Base-by-base conservation (phyloP, 1,140 invertebrate genomes). In the Drosophila lacteicornis region DNA sequence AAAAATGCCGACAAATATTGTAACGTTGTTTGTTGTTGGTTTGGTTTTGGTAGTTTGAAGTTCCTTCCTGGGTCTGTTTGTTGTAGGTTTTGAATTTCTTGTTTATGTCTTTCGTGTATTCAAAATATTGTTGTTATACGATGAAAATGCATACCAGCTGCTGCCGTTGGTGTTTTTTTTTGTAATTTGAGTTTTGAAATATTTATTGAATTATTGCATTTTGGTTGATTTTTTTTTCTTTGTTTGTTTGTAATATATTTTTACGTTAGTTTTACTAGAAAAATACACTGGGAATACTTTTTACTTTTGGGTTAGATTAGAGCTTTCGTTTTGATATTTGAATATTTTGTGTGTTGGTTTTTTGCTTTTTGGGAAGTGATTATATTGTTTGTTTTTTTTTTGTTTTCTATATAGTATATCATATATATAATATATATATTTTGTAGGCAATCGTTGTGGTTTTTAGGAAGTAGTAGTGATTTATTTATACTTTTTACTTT, bases 361-460 rank as follows among this genome's bases (percentile, higher is more conserved):
- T 80, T 59, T 70, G 61, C 42, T 66, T 63, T 73, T 65, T 70
- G 60, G 73, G 65, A 76, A 80, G 65, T 88, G 84, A 67, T 84
- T 87, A 87, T 88, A 77, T 84, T 84, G 83, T 75, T 75, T 61
- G 55, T 74, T 53, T 59, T 61, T 59, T 74, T 53, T 59, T 75
- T 75, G 63, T 67, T 60, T 84, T 69, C 53, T 73, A 73, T 73
- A 58, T 71, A 71, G 67, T 73, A 57, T 62, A 62, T 36, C 78
- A 77, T 80, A 77, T 76, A 71, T 86, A 86, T 67, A 66, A 66
- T 78, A 82, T 83, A 82, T 83, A 83, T 82, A 71, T 83, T 87
- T 87, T 88, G 84, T 88, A 88, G 84, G 84, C 84, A 88, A 88
- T 90, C 84, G 84, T 88, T 88, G 84, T 88, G 84, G 80, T 88